Conservation (phyloP, 2,797 vertebrate species). For the Crenuchus spilurus region DNA sequence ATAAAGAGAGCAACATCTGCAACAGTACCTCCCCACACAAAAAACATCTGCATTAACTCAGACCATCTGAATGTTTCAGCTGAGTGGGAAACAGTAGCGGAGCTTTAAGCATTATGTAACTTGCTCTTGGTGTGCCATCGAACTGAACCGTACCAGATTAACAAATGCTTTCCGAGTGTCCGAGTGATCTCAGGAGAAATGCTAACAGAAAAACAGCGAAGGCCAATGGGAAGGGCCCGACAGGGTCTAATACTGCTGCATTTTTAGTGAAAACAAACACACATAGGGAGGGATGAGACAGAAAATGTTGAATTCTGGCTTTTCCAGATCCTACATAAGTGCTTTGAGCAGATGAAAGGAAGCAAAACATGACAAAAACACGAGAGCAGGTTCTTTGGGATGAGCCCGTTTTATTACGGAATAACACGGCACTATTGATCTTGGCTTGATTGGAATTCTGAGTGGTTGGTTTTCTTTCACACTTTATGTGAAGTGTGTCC, state of each 20-base stretch:
- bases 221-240: background rate
- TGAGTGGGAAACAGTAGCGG: slow-evolving; percentile 41
- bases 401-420: slow-evolving; percentile 66
- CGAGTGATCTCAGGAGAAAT: background rate
- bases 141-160: slow-evolving; percentile 27
- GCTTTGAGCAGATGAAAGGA: slow-evolving; percentile 68
- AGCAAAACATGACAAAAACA: slow-evolving; percentile 55
- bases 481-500: background rate
- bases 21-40: background rate
- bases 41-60: slow-evolving; percentile 46
- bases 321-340: slow-evolving; percentile 29
- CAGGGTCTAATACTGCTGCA: slow-evolving; percentile 21
- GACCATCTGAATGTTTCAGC: slow-evolving; percentile 21
- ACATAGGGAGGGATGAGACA: background rate
- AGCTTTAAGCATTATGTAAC: slow-evolving; percentile 30
- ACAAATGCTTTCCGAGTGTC: slow-evolving; percentile 20
- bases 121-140: slow-evolving; percentile 1
- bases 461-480: slow-evolving; percentile 15
- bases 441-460: slow-evolving; percentile 69
- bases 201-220: slow-evolving; percentile 14
- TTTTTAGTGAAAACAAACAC: slow-evolving; percentile 41
- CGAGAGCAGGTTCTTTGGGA: slow-evolving; percentile 65
- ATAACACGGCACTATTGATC: slow-evolving; percentile 73
- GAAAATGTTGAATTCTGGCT: slow-evolving; percentile 17
- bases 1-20: background rate